A percentile compares a stretch with the other conserved stretches of the same genome.
Conservation (phyloP, 2,888 invertebrate species). For the Parnassius smintheus region DNA sequence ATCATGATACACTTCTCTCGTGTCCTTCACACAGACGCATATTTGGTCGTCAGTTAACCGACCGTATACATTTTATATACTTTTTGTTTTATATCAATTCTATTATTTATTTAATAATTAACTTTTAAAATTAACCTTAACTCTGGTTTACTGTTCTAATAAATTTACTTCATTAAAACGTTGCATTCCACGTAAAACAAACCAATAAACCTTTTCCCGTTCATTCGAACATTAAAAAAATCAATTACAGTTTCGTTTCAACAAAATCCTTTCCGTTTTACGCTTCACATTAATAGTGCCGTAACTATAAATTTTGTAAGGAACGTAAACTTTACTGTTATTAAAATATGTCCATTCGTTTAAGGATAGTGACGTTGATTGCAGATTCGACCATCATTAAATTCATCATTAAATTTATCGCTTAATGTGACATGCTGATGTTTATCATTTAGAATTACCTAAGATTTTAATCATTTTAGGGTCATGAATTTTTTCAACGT, state of each 20-base stretch:
- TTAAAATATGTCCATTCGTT: constrained; percentile 38
- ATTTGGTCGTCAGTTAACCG: too few relatives aligned
- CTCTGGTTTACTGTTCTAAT: constrained; percentile 13
- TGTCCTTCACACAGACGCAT: too few relatives aligned
- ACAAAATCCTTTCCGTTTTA: constrained; percentile 32
- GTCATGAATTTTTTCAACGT: too few relatives aligned
- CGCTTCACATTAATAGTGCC: constrained; percentile 37
- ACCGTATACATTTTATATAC: too few relatives aligned
- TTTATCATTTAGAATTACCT: constrained; percentile 7
- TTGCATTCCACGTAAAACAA: constrained; percentile 10
- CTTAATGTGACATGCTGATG: constrained; percentile 9
- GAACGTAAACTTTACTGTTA: constrained; percentile 38
- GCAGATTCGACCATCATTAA: constrained; percentile 30
- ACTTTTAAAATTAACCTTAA: constrained; percentile 4
- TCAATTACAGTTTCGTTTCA: constrained; percentile 28
- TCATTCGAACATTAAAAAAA: constrained; percentile 25
- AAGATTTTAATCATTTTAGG: neutral
- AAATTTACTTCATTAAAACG: constrained; percentile 17
- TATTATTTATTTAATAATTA: too few relatives aligned
- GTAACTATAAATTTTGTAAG: constrained; percentile 36
- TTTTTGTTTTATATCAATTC: too few relatives aligned
- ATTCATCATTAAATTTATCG: constrained; percentile 30
- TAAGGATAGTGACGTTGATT: constrained; percentile 41
- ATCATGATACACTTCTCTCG: too few relatives aligned
- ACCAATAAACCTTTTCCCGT: constrained; percentile 21